Percentiles rank a stretch among this genome's conserved stretches.
These are phyloP conservation scores for Neocrepidodera transversa DNA, from an alignment of 2,888 invertebrate genomes.

Conservation along the genomic window DNA sequence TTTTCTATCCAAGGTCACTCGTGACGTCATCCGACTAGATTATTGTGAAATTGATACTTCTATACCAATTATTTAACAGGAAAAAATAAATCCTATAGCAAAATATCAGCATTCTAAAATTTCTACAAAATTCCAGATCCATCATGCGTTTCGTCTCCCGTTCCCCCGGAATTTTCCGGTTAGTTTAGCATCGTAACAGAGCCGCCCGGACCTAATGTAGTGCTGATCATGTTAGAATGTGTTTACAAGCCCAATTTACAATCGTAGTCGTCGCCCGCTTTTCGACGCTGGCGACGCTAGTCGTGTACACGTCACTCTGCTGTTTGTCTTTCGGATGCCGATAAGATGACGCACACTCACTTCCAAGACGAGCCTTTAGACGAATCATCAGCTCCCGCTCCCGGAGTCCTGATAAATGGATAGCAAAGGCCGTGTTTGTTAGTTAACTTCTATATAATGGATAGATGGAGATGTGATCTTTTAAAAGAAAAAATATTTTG, in stretches of 20 bases:
- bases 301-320: conserved; percentile 42
- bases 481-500: too few relatives aligned
- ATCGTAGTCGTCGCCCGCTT: conserved; percentile 57
- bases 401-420: too few relatives aligned
- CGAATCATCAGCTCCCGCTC: background rate
- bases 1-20: too few relatives aligned
- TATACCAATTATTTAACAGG: too few relatives aligned
- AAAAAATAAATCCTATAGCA: too few relatives aligned
- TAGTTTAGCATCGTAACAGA: conserved; percentile 60
- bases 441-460: too few relatives aligned
- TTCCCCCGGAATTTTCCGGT: conserved; percentile 52
- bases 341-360: conserved; percentile 55
- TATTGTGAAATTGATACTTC: too few relatives aligned
- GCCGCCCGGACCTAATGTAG: conserved; percentile 60
- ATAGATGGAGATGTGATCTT: too few relatives aligned
- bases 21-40: too few relatives aligned
- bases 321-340: conserved; percentile 56
- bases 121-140: conserved; percentile 3
- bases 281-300: conserved; percentile 55
- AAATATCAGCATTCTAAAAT: too few relatives aligned
- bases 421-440: too few relatives aligned
- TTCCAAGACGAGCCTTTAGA: background rate
- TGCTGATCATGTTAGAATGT: conserved; percentile 63
- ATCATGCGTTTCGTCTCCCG: conserved; percentile 3
- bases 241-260: conserved; percentile 62